These are phyloP conservation scores for Nymphicus hollandicus DNA, from an alignment of 2,113 vertebrate genomes.

Conservation along the genomic window DNA sequence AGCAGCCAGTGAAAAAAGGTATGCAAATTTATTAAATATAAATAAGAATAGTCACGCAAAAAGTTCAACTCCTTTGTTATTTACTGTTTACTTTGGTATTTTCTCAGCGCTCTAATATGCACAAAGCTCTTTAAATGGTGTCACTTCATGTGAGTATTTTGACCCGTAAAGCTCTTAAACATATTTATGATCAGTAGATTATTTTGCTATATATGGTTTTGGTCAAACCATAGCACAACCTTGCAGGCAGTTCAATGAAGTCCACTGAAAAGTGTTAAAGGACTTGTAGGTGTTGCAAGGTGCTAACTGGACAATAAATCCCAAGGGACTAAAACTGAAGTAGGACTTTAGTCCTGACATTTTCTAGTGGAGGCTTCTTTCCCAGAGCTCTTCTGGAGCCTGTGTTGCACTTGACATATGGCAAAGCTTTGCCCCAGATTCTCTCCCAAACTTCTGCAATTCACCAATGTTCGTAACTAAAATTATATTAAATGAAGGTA, in stretches of 20 bases:
- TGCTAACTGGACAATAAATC: background rate
- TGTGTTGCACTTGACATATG: background rate
- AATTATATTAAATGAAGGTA: background rate
- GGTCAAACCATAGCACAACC: background rate
- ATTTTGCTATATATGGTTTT: background rate
- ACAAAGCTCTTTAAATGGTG: background rate
- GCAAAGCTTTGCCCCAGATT: slow-evolving; percentile 17
- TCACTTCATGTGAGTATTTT: background rate
- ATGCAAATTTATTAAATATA: background rate
- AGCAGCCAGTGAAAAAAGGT: background rate
- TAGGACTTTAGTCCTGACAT: background rate
- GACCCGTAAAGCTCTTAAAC: background rate
- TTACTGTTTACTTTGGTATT: background rate
- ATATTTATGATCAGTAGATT: background rate
- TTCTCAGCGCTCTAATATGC: background rate
- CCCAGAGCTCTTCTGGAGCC: background rate
- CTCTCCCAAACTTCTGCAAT: background rate
- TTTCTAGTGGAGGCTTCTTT: background rate
- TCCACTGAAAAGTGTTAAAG: background rate
- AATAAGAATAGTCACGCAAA: background rate
- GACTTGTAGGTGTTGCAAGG: background rate
- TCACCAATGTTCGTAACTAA: slow-evolving; percentile 5
- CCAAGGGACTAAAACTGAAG: background rate
- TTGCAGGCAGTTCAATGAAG: background rate
- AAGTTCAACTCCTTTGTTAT: background rate